Evolutionary conservation across 1,140 invertebrate genomes (phyloP).

Genomic region (Cephus cinctus): DNA sequence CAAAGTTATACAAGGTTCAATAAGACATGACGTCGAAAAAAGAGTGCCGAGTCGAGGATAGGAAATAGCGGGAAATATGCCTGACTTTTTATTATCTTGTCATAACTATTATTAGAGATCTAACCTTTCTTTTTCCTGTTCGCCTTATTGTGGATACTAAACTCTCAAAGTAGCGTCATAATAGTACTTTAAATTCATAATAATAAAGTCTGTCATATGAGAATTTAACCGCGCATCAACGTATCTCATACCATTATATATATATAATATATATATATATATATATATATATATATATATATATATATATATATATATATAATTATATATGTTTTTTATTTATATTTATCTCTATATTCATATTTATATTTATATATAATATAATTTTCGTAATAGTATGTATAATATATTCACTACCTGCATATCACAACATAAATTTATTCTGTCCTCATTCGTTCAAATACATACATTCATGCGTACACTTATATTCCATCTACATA

Average conservation of each 20-base stretch:
- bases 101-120: constrained; percentile 47
- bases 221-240: constrained; percentile 47
- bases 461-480: constrained; percentile 18
- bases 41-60: constrained; percentile 10
- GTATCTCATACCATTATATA: constrained; percentile 39
- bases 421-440: constrained; percentile 54
- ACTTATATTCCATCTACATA: constrained; percentile 40
- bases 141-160: constrained; percentile 42
- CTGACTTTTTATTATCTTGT: constrained; percentile 41
- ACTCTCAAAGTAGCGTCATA: constrained; percentile 51
- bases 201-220: constrained; percentile 52
- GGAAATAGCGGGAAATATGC: constrained; percentile 48
- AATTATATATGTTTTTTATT: constrained; percentile 15
- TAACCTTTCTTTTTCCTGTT: constrained; percentile 21
- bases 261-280: constrained; percentile 26
- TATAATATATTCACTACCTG: constrained; percentile 45
- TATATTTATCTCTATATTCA: constrained; percentile 17
- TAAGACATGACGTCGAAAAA: background rate
- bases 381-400: constrained; percentile 16
- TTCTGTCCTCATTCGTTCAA: constrained; percentile 16
- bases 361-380: constrained; percentile 5
- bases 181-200: constrained; percentile 50
- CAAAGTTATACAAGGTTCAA: background rate
- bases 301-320: constrained; percentile 8
- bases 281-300: constrained; percentile 7